phyloP scores from a whole-genome alignment of 2,888 invertebrate genomes.

The Morpho helenor region DNA sequence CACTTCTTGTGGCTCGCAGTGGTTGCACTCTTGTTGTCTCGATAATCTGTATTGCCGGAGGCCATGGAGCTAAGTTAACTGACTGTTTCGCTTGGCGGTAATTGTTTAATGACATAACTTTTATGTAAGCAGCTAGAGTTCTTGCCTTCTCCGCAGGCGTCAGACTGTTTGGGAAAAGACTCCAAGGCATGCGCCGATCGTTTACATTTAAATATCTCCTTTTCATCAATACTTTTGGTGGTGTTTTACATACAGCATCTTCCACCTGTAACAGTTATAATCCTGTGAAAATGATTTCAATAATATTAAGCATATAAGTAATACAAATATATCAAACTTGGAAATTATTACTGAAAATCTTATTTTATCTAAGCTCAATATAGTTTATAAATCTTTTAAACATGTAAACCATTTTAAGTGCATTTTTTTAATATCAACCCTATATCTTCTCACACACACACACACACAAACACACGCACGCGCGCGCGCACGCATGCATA shows the following conservation, averaged over 20 bases:
- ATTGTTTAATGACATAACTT: constrained; percentile 65
- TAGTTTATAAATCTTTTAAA: no score
- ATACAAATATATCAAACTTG: no score
- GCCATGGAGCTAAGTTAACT: constrained; percentile 58
- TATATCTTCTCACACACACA: no score
- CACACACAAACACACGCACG: no score
- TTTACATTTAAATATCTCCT: constrained; percentile 59
- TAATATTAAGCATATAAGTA: no score
- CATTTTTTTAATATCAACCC: no score
- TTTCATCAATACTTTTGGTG: constrained; percentile 50
- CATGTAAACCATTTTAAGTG: no score
- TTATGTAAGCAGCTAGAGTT: constrained; percentile 63
- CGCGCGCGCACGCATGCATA: no score
- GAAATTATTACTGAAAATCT: no score
- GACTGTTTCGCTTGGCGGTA: constrained; percentile 63
- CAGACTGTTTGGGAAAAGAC: constrained; percentile 53
- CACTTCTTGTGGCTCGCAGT: constrained; percentile 63
- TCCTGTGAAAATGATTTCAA: no score
- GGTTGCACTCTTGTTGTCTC: constrained; percentile 60
- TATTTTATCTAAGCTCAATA: no score
- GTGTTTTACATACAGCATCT: constrained; percentile 28
- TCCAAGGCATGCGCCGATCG: constrained; percentile 72
- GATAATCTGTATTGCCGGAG: constrained; percentile 64
- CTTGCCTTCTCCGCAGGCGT: constrained; percentile 63
- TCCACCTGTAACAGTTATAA: constrained; percentile 37